A percentile compares a stretch with the other conserved stretches of the same genome.
These are phyloP conservation scores for Nephila pilipes DNA, from an alignment of 1,140 invertebrate species.

Conservation along the genomic window DNA sequence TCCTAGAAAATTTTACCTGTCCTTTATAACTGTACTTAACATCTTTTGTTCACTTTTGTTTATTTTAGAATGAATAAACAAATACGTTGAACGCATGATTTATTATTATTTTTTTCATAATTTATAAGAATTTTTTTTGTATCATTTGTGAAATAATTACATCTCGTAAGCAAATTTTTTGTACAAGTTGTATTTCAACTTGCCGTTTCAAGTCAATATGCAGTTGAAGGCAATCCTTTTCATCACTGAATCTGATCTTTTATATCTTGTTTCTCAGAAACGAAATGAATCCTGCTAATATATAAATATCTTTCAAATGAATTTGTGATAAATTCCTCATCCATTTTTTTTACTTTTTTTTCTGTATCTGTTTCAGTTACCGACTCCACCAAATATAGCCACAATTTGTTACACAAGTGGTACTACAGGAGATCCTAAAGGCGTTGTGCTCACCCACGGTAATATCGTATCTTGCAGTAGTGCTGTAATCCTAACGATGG, in stretches of 20 bases:
- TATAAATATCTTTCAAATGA: neutral
- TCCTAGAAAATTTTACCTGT: no score
- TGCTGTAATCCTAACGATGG: slow-evolving; percentile 83
- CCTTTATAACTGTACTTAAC: no score
- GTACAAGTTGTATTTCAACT: no score
- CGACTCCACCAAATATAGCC: slow-evolving; percentile 91
- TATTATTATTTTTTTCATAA: no score
- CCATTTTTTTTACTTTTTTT: neutral
- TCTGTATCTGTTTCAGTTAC: slow-evolving; percentile 85
- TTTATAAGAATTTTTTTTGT: no score
- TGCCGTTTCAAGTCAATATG: no score
- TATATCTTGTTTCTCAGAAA: neutral
- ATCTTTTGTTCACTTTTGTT: no score
- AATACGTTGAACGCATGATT: no score
- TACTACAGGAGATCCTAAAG: slow-evolving; percentile 98
- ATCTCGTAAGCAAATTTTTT: no score
- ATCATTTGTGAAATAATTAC: no score
- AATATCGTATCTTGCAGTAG: slow-evolving; percentile 94
- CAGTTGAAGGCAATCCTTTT: no score
- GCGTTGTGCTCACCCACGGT: slow-evolving; percentile 96
- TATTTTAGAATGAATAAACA: no score
- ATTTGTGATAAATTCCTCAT: neutral
- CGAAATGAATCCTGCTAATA: neutral
- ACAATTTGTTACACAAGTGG: slow-evolving; percentile 98
- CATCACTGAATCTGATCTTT: neutral